Percentiles rank a stretch among this genome's conserved stretches.
phyloP scores from a whole-genome alignment of 2,797 vertebrate genomes.

The Sitta carolinensis region DNA sequence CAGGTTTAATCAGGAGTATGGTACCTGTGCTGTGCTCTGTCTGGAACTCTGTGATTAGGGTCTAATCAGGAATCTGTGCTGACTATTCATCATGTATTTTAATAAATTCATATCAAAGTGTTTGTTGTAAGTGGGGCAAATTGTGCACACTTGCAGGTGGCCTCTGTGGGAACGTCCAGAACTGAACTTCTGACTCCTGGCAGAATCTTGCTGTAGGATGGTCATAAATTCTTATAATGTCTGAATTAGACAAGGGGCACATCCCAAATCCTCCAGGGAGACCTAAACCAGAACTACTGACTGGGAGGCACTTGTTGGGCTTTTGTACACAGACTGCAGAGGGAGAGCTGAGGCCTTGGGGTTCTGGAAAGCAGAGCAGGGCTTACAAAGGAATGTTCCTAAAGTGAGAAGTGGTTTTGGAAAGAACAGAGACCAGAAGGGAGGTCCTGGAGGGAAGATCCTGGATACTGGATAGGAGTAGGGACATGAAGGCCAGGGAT shows the following conservation, averaged over 20 bases:
- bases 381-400: neutral
- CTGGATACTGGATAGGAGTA: neutral
- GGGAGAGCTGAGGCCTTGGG: neutral
- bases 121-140: neutral
- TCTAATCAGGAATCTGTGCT: neutral
- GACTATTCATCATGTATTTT: neutral
- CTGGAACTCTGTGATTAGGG: neutral
- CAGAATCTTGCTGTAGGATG: neutral
- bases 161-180: neutral
- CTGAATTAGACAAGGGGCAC: neutral
- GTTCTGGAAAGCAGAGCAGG: neutral
- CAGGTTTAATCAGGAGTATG: neutral
- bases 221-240: neutral
- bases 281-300: neutral
- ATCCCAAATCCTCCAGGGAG: neutral
- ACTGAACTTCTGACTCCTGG: neutral
- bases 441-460: neutral
- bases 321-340: neutral
- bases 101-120: neutral
- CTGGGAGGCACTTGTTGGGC: neutral
- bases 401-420: neutral
- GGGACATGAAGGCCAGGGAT: neutral
- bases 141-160: fast-evolving
- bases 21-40: neutral
- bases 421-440: neutral